These are phyloP conservation scores for Melanargia galathea DNA, from an alignment of 2,888 invertebrate species.

Conservation along the genomic window DNA sequence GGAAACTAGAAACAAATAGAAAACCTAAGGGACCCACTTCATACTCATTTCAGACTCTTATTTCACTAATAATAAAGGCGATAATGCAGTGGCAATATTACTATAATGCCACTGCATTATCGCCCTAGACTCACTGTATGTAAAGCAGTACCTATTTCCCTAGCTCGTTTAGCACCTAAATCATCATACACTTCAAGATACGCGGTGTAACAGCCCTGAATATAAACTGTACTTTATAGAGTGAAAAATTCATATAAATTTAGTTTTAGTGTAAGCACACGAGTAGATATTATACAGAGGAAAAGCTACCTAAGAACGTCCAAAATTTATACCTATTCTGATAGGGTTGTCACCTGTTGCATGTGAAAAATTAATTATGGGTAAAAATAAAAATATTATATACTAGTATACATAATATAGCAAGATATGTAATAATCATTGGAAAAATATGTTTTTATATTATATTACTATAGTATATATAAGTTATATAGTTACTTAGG, in stretches of 20 bases:
- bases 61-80: background rate
- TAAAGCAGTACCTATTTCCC: constrained; percentile 18
- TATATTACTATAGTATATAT: too few species aligned
- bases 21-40: background rate
- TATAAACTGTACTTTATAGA: constrained; percentile 31
- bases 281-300: too few species aligned
- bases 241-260: constrained; percentile 57
- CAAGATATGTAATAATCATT: too few species aligned
- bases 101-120: too few species aligned
- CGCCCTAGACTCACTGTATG: constrained; percentile 3
- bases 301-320: too few species aligned
- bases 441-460: too few species aligned
- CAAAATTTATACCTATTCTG: too few species aligned
- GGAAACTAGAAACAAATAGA: constrained; percentile 14
- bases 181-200: constrained; percentile 25
- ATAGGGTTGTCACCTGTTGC: too few species aligned
- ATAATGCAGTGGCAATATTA: background rate
- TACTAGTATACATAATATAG: too few species aligned
- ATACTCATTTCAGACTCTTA: background rate
- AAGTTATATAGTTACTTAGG: too few species aligned
- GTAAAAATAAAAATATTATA: too few species aligned
- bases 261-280: constrained; percentile 44
- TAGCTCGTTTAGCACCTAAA: constrained; percentile 21
- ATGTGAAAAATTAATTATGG: too few species aligned
- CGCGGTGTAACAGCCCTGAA: constrained; percentile 7